A percentile compares a stretch with the other conserved stretches of the same genome.
phyloP scores from a whole-genome alignment of 2,113 vertebrate species.

The Psammodynastes pulverulentus region DNA sequence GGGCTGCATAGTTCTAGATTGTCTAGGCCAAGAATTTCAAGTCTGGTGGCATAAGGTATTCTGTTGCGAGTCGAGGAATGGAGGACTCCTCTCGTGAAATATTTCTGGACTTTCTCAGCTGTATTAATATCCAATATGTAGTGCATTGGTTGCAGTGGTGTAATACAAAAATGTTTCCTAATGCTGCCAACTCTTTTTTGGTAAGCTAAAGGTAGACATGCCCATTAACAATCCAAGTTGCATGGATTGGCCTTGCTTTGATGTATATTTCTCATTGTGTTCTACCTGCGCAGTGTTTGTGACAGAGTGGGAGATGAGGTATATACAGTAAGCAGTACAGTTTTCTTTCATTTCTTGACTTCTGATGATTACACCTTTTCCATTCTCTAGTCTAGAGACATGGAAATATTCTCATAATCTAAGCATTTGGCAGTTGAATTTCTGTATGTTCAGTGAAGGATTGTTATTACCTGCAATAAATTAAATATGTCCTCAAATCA shows the following conservation, averaged over 20 bases:
- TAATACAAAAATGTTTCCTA: neutral
- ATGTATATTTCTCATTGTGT: neutral
- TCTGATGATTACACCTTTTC: neutral
- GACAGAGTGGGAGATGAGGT: neutral
- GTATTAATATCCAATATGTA: no score
- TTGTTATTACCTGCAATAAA: neutral
- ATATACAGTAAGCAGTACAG: neutral
- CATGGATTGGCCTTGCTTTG: neutral
- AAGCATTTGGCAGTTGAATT: neutral
- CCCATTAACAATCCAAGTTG: neutral
- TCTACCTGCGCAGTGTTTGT: neutral
- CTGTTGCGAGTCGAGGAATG: no score
- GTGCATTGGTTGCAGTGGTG: neutral
- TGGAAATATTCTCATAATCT: neutral
- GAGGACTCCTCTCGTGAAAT: no score
- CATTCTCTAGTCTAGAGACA: neutral
- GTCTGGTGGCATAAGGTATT: no score
- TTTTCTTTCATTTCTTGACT: neutral
- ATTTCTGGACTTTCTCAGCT: no score
- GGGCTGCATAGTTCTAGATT: no score
- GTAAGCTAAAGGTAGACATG: neutral
- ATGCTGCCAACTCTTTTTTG: neutral
- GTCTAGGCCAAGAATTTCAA: no score
- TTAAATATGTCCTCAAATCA: neutral
- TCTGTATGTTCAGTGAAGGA: neutral